These are phyloP conservation scores for Dryomyza anilis DNA, from an alignment of 2,888 invertebrate species.

Conservation along the genomic window DNA sequence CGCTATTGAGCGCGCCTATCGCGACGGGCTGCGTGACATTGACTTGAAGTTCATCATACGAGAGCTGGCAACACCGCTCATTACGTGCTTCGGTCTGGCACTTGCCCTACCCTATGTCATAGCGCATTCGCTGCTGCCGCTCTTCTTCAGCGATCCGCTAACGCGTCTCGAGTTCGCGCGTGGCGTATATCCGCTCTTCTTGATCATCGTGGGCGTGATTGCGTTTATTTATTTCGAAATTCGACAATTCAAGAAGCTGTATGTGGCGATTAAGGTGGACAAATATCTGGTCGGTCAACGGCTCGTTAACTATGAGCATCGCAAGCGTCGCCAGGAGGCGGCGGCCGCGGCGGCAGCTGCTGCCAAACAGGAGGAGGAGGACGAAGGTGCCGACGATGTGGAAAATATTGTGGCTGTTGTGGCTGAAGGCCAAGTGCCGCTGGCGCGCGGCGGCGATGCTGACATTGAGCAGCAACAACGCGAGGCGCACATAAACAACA, in stretches of 20 bases:
- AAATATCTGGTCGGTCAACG: slow-evolving; percentile 97
- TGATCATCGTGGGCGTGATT: slow-evolving; percentile 72
- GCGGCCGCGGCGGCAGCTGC: slow-evolving; percentile 39
- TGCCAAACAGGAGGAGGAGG: slow-evolving; percentile 27
- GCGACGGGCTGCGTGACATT: slow-evolving; percentile 92
- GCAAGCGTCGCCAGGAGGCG: slow-evolving; percentile 66
- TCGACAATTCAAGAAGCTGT: slow-evolving; percentile 89
- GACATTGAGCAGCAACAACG: slow-evolving; percentile 28
- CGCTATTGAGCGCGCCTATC: slow-evolving; percentile 90
- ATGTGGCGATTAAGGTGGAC: slow-evolving; percentile 98
- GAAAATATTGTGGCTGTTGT: slow-evolving; percentile 25
- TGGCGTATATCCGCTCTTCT: slow-evolving; percentile 86
- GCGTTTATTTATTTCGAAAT: slow-evolving; percentile 83
- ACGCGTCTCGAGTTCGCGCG: slow-evolving; percentile 79
- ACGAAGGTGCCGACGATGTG: neutral
- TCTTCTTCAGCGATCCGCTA: slow-evolving; percentile 69
- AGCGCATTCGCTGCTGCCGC: slow-evolving; percentile 77
- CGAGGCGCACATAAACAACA: slow-evolving; percentile 25
- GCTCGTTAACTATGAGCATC: slow-evolving; percentile 94
- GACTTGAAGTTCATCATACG: slow-evolving; percentile 84
- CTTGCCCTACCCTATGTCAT: slow-evolving; percentile 92
- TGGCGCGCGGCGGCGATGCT: slow-evolving; percentile 30
- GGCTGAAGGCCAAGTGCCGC: slow-evolving; percentile 17
- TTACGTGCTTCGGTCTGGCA: slow-evolving; percentile 85
- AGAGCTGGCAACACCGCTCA: slow-evolving; percentile 88